These are phyloP conservation scores for Barbus barbus DNA, from an alignment of 2,113 vertebrate species.

Conservation along the genomic window DNA sequence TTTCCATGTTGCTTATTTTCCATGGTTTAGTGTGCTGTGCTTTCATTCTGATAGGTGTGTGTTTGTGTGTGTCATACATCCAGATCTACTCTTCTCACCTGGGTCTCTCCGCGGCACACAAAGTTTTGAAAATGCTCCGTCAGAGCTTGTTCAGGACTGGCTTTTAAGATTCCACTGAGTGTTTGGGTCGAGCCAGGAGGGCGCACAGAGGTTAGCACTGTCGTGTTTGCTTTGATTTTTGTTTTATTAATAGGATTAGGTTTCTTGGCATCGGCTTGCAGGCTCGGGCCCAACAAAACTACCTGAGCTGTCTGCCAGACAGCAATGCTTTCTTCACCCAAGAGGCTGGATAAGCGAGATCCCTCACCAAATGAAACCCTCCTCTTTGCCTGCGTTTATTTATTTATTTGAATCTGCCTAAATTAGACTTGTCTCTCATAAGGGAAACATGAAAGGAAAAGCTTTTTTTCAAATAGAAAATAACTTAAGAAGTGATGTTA, in stretches of 20 bases:
- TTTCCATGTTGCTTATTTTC: background rate
- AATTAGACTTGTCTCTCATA: conserved; percentile 30
- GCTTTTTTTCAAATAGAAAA: background rate
- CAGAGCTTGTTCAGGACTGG: conserved; percentile 32
- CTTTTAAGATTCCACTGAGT: conserved; percentile 50
- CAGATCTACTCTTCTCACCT: conserved; percentile 40
- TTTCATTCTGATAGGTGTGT: background rate
- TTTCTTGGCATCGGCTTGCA: conserved; percentile 52
- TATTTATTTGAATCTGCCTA: too few species aligned
- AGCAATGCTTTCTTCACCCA: conserved; percentile 58
- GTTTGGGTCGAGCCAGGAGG: conserved; percentile 22
- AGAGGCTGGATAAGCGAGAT: conserved; percentile 42
- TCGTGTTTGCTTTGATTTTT: conserved; percentile 72
- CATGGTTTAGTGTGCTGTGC: background rate
- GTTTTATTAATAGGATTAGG: conserved; percentile 70
- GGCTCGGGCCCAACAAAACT: conserved; percentile 62
- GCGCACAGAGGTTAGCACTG: conserved; percentile 41
- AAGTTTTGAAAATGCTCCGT: conserved; percentile 42
- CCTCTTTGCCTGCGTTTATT: too few species aligned
- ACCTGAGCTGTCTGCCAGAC: conserved; percentile 60
- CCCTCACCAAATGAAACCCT: background rate
- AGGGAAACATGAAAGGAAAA: background rate
- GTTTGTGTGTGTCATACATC: conserved; percentile 17
- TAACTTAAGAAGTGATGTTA: background rate
- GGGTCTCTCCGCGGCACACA: conserved; percentile 44